Evolutionary conservation across 2,888 invertebrate genomes (phyloP).

Genomic region (Julus scanicus): DNA sequence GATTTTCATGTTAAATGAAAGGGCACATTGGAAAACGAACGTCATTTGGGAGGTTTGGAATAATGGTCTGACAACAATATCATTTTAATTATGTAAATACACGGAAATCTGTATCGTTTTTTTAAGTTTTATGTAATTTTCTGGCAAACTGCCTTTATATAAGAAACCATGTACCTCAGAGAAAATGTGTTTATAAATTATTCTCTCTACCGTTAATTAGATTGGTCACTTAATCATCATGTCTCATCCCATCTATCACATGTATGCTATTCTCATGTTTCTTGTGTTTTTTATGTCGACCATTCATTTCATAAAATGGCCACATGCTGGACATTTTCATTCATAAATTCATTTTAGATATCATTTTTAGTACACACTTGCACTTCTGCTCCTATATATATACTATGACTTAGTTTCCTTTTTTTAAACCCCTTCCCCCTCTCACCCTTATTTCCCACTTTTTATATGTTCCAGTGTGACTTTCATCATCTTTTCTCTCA

Average conservation of each 20-base stretch:
- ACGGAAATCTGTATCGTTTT: constrained; percentile 38
- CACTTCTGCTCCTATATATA: too few species aligned
- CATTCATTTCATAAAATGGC: background rate
- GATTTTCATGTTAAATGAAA: background rate
- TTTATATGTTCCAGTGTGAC: background rate
- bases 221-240: constrained; percentile 45
- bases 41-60: constrained; percentile 4
- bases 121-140: constrained; percentile 40
- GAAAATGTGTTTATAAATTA: constrained; percentile 45
- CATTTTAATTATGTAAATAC: constrained; percentile 39
- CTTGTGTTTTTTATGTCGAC: background rate
- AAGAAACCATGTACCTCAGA: constrained; percentile 45
- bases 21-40: background rate
- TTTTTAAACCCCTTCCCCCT: background rate
- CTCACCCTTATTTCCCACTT: background rate
- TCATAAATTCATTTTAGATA: constrained; percentile 8
- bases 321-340: background rate
- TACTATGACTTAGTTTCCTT: constrained; percentile 14
- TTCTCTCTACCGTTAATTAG: constrained; percentile 47
- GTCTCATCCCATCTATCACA: constrained; percentile 6
- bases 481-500: background rate
- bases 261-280: background rate
- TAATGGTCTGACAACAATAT: constrained; percentile 18
- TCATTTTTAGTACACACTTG: constrained; percentile 9
- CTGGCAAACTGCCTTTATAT: constrained; percentile 41